Base-by-base conservation (phyloP, 2,797 vertebrate species). In the Loriculus beryllinus region DNA sequence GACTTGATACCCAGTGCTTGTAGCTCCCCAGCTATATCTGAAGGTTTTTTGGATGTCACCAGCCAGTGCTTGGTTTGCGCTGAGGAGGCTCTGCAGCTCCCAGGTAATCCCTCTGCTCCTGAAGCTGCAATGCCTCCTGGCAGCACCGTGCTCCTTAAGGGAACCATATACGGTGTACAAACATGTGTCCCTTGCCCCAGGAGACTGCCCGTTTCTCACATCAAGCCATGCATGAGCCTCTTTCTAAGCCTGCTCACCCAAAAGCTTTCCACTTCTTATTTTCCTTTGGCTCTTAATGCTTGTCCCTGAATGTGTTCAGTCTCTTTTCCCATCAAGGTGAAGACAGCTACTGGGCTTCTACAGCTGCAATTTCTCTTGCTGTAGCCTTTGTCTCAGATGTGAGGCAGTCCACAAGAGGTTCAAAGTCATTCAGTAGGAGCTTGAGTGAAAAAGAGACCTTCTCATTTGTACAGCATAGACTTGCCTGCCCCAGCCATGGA, bases 111-210 rank as follows among this genome's bases (percentile, higher is more conserved):
- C 23, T 7, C 21, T 7, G n/a, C 29, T 65, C 63, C 84, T 42
- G 26, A 87, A 40, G 18, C n/a, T 92, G 21, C 22, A 18, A 22
- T 25, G 21, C 13, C 14, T 14, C 62, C n/a, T 10, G 9, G 15
- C 54, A 88, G 29, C 3, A 0, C 37, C 51, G 18, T 51, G 28
- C 35, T 82, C 49, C 14, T 62, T 43, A 60, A 31, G 47, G 33
- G 29, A 88, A n/a, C 8, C 20, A 33, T 0, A 2, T 35, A 20
- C 0, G 1, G 49, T 1, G 0, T 12, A 48, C 25, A 43, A 39
- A 59, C 4, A 1, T 4, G 1, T 0, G 1, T 64, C 16, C 23
- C 18, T 57, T 85, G 49, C 42, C 33, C 45, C 64, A 52, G 28
- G 42, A 37, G 3, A 7, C 40, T 48, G 17, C 49, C 47, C 49